Evolutionary conservation across 2,797 vertebrate genomes (phyloP).

Genomic region (Sebastes baramenuke): DNA sequence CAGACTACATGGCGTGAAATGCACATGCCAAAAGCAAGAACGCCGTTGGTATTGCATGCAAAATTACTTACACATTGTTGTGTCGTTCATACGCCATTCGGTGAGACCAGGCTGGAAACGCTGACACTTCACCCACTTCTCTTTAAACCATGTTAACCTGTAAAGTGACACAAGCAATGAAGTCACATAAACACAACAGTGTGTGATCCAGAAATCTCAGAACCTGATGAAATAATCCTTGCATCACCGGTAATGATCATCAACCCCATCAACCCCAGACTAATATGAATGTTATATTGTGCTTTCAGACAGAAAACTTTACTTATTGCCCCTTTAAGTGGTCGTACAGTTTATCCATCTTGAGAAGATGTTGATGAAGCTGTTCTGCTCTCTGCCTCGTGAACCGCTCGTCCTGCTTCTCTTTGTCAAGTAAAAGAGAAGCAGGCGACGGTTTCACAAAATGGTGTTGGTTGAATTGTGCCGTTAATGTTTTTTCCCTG

Average conservation of each 20-base stretch:
- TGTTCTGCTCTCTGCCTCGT: slow-evolving; percentile 61
- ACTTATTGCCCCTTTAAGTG: slow-evolving; percentile 17
- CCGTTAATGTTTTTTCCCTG: slow-evolving; percentile 34
- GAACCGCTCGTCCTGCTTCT: slow-evolving; percentile 5
- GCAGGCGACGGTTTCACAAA: not conserved
- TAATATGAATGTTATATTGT: not conserved
- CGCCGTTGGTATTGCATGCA: rapidly evolving
- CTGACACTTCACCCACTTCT: not conserved
- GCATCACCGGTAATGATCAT: not conserved
- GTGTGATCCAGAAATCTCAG: not conserved
- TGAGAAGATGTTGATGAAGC: not conserved
- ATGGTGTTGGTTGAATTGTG: not conserved
- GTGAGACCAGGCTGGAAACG: not conserved
- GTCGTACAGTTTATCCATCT: rapidly evolving
- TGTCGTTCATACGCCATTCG: not conserved
- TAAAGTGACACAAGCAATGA: not conserved
- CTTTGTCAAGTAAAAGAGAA: not conserved
- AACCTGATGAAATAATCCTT: not conserved
- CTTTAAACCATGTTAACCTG: not conserved
- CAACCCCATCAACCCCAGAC: not conserved
- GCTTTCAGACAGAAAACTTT: not conserved
- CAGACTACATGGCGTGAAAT: not conserved
- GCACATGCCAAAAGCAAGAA: not conserved
- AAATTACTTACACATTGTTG: not conserved
- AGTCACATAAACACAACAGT: not conserved